These are phyloP conservation scores for Clamator glandarius DNA, from an alignment of 2,797 vertebrate species.

Conservation along the genomic window DNA sequence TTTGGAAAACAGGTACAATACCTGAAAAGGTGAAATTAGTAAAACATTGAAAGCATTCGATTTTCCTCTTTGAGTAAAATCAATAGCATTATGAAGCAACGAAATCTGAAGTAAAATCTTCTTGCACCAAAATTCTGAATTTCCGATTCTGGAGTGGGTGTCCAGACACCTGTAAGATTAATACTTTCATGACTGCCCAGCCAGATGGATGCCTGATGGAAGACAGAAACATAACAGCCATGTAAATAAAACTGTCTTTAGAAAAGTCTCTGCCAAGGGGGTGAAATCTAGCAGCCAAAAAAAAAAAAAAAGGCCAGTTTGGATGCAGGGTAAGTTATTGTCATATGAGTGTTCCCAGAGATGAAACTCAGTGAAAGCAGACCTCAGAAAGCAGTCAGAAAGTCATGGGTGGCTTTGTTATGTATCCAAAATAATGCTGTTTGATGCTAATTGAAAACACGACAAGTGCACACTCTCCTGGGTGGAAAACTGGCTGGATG, in stretches of 20 bases:
- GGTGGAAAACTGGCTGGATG: no score
- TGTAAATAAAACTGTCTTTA: conserved; percentile 14
- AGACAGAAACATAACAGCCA: not conserved
- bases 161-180: not conserved
- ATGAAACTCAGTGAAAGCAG: not conserved
- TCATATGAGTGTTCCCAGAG: not conserved
- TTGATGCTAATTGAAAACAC: not conserved
- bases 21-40: not conserved
- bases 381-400: not conserved
- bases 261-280: not conserved
- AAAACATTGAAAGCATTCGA: not conserved
- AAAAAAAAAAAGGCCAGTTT: not conserved
- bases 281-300: not conserved
- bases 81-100: not conserved
- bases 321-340: not conserved
- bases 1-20: not conserved
- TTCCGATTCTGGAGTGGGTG: not conserved
- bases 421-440: not conserved
- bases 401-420: not conserved
- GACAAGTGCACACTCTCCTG: no score
- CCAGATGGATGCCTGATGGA: conserved; percentile 15
- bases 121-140: not conserved
- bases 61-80: not conserved
- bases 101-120: not conserved
- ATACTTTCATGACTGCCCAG: not conserved